Evolutionary conservation across 2,113 vertebrate species (phyloP), one percentile per base, ranked within the genome.

Genomic region (Lanius collurio): DNA sequence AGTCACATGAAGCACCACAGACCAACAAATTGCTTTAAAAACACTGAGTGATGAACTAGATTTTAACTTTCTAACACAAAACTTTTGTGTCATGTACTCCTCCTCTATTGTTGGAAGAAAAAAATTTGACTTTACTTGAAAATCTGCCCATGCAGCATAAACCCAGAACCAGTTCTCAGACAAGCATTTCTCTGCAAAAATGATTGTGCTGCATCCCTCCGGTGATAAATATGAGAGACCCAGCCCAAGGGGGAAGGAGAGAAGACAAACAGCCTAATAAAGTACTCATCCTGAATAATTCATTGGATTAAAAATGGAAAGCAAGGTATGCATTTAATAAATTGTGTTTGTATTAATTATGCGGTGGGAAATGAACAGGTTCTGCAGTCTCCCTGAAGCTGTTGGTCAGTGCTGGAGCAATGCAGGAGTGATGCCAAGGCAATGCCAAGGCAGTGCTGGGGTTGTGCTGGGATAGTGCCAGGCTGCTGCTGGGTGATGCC

Each of bases 151-250:
- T 0, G 1, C 1, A 13, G 14, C 26, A 19, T 15, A 57, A 87
- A 70, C 7, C 42, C 16, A 20, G 31, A 41, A 16, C 7, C 9
- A 39, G 39, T 22, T 15, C 35, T 8, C 13, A 21, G 57, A 13
- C 4, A 39, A 69, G 49, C 4, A 28, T 65, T 78, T 50, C 60
- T 47, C 41, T 11, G 7, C 69, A 39, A 62, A 71, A 64, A 67
- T 0, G 1, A 37, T 7, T 50, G 21, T 2, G 1, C 53, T 3
- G 2, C 37, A 16, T 42, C 50, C 12, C 27, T 30, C 20, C 0
- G 0, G 39, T 23, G 70, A 79, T 24, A 68, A 73, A 79, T 6
- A 63, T 1, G 2, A 23, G 42, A 53, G 15, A 42, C 6, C 10
- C 22, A 68, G 62, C 19, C 37, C 19, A 15, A 11, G 16, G 6